These are phyloP conservation scores for Tragelaphus strepsiceros DNA, from an alignment of 2,113 vertebrate species.

Conservation along the genomic window DNA sequence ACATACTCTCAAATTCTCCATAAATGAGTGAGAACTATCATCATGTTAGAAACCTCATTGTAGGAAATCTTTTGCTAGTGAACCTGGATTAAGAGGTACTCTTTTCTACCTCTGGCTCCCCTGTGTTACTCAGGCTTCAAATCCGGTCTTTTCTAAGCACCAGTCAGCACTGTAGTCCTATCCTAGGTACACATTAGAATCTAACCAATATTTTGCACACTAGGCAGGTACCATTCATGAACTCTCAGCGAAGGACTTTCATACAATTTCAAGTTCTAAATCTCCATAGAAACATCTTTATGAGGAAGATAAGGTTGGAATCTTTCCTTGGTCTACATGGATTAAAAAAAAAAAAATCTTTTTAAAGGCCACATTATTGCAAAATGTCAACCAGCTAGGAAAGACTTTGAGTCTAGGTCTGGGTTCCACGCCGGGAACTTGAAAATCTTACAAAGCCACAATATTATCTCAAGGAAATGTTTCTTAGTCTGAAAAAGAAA, in stretches of 20 bases:
- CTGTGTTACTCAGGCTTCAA: neutral
- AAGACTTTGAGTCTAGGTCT: neutral
- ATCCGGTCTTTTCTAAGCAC: neutral
- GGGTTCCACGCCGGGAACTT: neutral
- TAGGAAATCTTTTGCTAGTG: neutral
- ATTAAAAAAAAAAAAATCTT: neutral
- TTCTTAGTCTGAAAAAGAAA: neutral
- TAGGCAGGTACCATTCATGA: neutral
- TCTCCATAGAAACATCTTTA: slow-evolving; percentile 32
- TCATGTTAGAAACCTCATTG: neutral
- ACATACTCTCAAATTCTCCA: neutral
- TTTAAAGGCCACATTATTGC: slow-evolving; percentile 29
- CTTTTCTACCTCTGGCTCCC: neutral
- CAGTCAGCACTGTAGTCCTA: neutral
- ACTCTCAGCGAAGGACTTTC: neutral
- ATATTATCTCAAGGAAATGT: slow-evolving; percentile 13
- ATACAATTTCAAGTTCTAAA: neutral
- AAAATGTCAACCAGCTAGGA: slow-evolving; percentile 41
- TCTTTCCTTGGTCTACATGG: neutral
- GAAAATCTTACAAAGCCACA: slow-evolving; percentile 30
- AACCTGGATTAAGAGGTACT: neutral
- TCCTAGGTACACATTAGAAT: neutral
- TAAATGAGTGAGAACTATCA: neutral
- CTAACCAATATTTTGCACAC: neutral
- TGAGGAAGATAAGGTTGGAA: slow-evolving; percentile 10